Conservation (phyloP, 2,797 vertebrate species). For the Tinamus major region DNA sequence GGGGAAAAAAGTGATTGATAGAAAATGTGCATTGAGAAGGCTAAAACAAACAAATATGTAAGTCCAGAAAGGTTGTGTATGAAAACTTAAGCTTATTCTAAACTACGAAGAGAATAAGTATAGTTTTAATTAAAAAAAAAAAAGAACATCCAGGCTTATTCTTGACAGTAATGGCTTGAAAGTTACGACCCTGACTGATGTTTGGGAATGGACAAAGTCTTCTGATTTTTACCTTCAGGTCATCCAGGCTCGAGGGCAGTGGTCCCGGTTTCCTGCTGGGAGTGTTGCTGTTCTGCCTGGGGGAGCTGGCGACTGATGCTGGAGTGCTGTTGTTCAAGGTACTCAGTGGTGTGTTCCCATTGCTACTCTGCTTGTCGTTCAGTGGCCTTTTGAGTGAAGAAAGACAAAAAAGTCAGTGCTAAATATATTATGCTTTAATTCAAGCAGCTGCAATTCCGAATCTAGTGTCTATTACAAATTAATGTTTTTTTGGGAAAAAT, state of each 20-base stretch:
- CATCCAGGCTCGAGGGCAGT: slow-evolving; percentile 91
- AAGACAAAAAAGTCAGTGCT: background rate
- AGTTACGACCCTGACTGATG: background rate
- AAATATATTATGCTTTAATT: background rate
- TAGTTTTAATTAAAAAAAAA: background rate
- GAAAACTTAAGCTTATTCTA: background rate
- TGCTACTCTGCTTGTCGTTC: slow-evolving; percentile 85
- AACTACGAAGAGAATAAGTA: background rate
- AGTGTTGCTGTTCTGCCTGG: slow-evolving; percentile 72
- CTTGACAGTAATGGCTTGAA: background rate
- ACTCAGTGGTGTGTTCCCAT: slow-evolving; percentile 75
- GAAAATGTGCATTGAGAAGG: background rate
- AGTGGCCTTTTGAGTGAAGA: slow-evolving; percentile 82
- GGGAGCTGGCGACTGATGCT: slow-evolving; percentile 75
- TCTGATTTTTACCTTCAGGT: slow-evolving; percentile 89
- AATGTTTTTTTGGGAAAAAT: background rate
- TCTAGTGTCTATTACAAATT: background rate
- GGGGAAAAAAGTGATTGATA: background rate
- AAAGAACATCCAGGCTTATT: background rate
- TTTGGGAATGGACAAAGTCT: background rate
- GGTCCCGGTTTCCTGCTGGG: slow-evolving; percentile 82
- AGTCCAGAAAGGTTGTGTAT: background rate
- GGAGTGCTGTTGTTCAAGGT: slow-evolving; percentile 75
- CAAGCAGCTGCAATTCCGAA: background rate
- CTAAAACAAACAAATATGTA: background rate